phyloP scores from a whole-genome alignment of 2,113 vertebrate genomes.

The Cervus canadensis region DNA sequence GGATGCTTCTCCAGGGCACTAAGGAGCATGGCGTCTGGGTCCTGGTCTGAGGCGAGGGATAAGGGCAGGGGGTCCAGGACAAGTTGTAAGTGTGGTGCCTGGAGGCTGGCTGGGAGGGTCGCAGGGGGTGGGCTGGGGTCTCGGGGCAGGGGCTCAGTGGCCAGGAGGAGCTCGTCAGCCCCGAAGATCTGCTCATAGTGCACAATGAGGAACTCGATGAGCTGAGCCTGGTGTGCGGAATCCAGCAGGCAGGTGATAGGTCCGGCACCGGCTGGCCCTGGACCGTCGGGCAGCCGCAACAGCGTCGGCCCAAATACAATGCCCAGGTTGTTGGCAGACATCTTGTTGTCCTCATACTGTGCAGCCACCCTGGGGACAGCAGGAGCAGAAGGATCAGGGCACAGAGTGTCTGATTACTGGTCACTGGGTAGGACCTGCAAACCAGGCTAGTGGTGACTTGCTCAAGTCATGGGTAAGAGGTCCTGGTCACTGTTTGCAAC shows the following conservation, averaged over 20 bases:
- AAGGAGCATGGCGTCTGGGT: not conserved
- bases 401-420: not conserved
- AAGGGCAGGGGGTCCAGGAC: not conserved
- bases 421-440: not conserved
- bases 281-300: constrained; percentile 81
- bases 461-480: not conserved
- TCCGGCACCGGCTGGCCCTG: constrained; percentile 59
- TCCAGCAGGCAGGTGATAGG: constrained; percentile 88
- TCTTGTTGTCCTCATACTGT: constrained; percentile 90
- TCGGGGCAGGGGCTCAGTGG: not conserved
- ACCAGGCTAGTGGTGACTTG: not conserved
- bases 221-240: constrained; percentile 88
- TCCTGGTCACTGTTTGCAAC: not conserved
- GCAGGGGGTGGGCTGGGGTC: not conserved
- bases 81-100: not conserved
- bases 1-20: not conserved
- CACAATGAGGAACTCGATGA: constrained; percentile 91
- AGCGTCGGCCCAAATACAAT: constrained; percentile 95
- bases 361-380: constrained; percentile 85
- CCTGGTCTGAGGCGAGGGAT: not conserved
- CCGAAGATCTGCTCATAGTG: constrained; percentile 87
- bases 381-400: not conserved
- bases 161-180: constrained; percentile 70
- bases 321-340: constrained; percentile 93
- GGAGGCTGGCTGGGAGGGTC: not conserved